phyloP scores from a whole-genome alignment of 2,888 invertebrate species.

The Oegoconia quadripuncta region DNA sequence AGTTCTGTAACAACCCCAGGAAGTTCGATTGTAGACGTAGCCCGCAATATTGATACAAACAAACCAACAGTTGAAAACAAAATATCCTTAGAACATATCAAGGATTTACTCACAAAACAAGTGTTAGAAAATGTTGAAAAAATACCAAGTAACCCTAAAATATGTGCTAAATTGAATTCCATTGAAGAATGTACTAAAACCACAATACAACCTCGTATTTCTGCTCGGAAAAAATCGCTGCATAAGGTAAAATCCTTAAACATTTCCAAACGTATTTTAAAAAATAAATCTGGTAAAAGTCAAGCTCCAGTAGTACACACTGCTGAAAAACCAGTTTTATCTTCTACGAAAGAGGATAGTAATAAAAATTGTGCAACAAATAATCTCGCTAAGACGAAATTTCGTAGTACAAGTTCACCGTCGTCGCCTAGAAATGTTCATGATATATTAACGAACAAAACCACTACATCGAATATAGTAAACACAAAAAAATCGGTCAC shows the following conservation, averaged over 20 bases:
- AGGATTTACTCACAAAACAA: constrained; percentile 46
- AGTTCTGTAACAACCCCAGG: constrained; percentile 67
- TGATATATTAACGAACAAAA: not conserved
- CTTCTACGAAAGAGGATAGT: constrained; percentile 28
- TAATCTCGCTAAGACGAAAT: constrained; percentile 17
- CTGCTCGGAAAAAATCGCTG: constrained; percentile 40
- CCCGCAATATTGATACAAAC: constrained; percentile 41
- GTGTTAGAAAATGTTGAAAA: constrained; percentile 34
- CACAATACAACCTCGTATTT: constrained; percentile 20
- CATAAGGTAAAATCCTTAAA: constrained; percentile 70
- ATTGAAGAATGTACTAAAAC: constrained; percentile 16
- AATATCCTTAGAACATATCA: constrained; percentile 61
- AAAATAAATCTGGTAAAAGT: constrained; percentile 22
- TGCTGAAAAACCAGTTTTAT: constrained; percentile 18
- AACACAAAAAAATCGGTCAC: not conserved
- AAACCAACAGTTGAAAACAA: constrained; percentile 35
- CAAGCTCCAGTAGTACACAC: constrained; percentile 10
- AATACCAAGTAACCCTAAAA: constrained; percentile 15
- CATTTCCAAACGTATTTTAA: constrained; percentile 51
- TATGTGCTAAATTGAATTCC: not conserved
- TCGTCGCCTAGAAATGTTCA: constrained; percentile 33
- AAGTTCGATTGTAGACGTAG: constrained; percentile 63
- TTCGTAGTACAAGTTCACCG: constrained; percentile 41
- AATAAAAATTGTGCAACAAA: constrained; percentile 14
- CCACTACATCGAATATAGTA: not conserved